Evolutionary conservation across 2,797 vertebrate species (phyloP).

Genomic region (Octomys mimax): DNA sequence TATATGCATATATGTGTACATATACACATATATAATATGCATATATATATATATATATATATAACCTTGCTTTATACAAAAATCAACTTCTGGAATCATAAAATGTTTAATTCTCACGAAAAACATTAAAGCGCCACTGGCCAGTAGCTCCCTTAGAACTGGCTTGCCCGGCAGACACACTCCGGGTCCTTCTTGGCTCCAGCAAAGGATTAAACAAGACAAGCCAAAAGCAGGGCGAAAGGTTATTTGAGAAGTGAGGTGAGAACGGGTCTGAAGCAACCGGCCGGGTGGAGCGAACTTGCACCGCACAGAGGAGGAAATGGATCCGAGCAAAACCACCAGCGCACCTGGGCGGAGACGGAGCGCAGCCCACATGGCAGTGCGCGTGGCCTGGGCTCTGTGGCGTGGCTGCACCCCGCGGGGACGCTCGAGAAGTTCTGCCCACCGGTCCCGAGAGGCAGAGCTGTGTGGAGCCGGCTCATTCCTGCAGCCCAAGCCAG

Average conservation of each 20-base stretch:
- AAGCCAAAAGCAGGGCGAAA: background rate
- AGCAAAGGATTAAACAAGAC: background rate
- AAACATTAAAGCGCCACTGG: background rate
- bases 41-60: background rate
- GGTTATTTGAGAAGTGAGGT: background rate
- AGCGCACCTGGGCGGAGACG: background rate
- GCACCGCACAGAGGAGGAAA: background rate
- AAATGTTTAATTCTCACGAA: background rate
- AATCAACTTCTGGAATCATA: background rate
- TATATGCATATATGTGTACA: background rate
- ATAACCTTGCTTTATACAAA: background rate
- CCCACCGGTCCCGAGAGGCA: background rate
- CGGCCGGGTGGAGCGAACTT: background rate
- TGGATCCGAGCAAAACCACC: background rate
- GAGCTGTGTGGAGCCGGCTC: background rate
- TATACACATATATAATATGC: background rate
- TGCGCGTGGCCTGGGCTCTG: background rate
- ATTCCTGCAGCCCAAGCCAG: background rate
- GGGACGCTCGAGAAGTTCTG: background rate
- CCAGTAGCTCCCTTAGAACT: background rate
- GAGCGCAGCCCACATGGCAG: too few species aligned
- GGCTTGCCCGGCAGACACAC: background rate
- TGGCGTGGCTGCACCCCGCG: background rate
- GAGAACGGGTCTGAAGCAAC: background rate
- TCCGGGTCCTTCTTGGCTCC: background rate